Conservation (phyloP, 1,140 invertebrate species). For the Mactra quadrangularis region DNA sequence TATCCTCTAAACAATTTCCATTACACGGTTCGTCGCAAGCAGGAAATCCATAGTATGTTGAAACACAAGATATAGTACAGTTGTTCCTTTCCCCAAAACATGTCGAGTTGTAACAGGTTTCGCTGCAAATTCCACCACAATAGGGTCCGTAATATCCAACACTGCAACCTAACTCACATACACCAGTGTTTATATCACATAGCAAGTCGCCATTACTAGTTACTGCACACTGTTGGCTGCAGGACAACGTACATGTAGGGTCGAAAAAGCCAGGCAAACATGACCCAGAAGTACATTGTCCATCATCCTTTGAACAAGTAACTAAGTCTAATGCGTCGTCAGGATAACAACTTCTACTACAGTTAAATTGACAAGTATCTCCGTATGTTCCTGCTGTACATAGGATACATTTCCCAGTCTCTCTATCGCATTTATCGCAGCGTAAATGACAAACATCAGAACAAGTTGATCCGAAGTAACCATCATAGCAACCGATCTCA, state of each 20-base stretch:
- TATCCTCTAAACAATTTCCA: conserved; percentile 16
- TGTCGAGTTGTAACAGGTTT: conserved; percentile 7
- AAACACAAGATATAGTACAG: conserved; percentile 36
- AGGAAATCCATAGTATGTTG: conserved; percentile 36
- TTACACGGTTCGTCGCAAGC: conserved; percentile 23
- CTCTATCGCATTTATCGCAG: conserved; percentile 25
- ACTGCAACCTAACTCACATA: conserved; percentile 20
- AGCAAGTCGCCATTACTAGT: neutral
- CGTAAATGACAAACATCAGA: neutral
- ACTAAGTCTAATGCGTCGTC: neutral
- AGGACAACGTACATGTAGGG: neutral
- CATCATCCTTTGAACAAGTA: conserved; percentile 26
- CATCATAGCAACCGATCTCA: conserved; percentile 8
- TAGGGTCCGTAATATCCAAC: conserved; percentile 23
- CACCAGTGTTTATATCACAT: conserved; percentile 20
- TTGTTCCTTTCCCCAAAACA: conserved; percentile 24
- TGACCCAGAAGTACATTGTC: conserved; percentile 17
- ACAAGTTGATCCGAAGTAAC: conserved; percentile 18
- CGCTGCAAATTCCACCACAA: conserved; percentile 12
- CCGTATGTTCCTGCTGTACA: conserved; percentile 30
- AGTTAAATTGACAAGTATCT: conserved; percentile 38
- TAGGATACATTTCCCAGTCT: conserved; percentile 18
- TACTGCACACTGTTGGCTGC: conserved; percentile 10
- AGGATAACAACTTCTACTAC: conserved; percentile 16
- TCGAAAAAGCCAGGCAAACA: conserved; percentile 38